Conservation (phyloP, 2,113 vertebrate species). For the Todiramphus saurophagus region DNA sequence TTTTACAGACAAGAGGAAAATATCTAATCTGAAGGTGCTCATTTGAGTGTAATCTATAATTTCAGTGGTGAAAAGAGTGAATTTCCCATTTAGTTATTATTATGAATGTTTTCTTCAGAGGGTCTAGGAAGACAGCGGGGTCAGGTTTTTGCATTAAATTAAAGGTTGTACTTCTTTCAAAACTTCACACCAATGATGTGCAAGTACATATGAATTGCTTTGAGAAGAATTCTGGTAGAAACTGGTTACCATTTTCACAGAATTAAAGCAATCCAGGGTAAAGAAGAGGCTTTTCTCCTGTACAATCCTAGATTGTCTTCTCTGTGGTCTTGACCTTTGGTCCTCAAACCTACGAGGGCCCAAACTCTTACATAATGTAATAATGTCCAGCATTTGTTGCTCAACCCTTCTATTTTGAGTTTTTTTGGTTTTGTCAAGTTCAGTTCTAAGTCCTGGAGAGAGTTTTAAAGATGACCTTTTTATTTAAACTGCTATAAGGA, state of each 20-base stretch:
- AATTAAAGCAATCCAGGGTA: neutral
- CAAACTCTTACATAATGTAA: neutral
- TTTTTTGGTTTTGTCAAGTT: neutral
- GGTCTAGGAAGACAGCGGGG: neutral
- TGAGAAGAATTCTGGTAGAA: neutral
- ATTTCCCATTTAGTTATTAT: neutral
- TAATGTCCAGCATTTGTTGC: neutral
- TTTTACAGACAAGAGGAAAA: neutral
- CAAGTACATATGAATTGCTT: neutral
- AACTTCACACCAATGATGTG: neutral
- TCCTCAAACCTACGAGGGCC: neutral
- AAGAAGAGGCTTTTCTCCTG: neutral
- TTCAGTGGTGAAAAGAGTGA: neutral
- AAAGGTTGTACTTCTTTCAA: neutral
- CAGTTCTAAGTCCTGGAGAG: neutral
- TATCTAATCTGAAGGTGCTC: neutral
- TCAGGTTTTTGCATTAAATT: neutral
- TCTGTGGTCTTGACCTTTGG: neutral
- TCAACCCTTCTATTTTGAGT: neutral
- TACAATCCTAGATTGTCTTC: neutral
- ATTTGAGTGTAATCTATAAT: neutral
- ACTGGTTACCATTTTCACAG: neutral
- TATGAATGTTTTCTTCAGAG: neutral
- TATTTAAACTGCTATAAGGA: neutral
- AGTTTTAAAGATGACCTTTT: neutral